These are phyloP conservation scores for Tribolium castaneum DNA, from an alignment of 1,140 invertebrate species.

Conservation along the genomic window DNA sequence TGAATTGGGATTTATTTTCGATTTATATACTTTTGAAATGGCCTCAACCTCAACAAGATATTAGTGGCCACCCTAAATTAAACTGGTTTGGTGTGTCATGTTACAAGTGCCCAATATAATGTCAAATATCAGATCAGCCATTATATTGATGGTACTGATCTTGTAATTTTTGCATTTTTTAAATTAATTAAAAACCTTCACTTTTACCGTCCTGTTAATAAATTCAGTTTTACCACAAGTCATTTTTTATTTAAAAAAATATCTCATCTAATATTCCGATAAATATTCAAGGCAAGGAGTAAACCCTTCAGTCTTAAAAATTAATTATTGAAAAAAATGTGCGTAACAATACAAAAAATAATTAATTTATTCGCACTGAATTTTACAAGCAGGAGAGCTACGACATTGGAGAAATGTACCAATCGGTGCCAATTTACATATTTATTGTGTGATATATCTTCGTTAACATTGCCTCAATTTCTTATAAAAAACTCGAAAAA, in stretches of 20 bases:
- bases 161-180: neutral
- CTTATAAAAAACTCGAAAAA: neutral
- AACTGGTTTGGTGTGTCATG: slow-evolving; percentile 11
- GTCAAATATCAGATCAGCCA: slow-evolving; percentile 27
- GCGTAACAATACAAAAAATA: no score
- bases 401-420: no score
- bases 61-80: slow-evolving; percentile 30
- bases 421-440: neutral
- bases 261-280: neutral
- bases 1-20: neutral
- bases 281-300: no score
- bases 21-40: slow-evolving; percentile 4
- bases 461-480: neutral
- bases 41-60: slow-evolving; percentile 21
- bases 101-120: slow-evolving; percentile 18
- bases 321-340: no score
- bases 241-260: neutral
- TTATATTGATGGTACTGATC: slow-evolving; percentile 18
- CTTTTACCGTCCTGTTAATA: neutral
- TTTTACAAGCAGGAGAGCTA: no score
- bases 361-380: no score
- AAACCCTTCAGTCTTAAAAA: no score
- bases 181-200: slow-evolving; percentile 15
- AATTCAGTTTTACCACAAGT: neutral
- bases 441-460: neutral